These are phyloP conservation scores for Shargacucullia verbasci DNA, from an alignment of 2,888 invertebrate genomes.

Conservation along the genomic window DNA sequence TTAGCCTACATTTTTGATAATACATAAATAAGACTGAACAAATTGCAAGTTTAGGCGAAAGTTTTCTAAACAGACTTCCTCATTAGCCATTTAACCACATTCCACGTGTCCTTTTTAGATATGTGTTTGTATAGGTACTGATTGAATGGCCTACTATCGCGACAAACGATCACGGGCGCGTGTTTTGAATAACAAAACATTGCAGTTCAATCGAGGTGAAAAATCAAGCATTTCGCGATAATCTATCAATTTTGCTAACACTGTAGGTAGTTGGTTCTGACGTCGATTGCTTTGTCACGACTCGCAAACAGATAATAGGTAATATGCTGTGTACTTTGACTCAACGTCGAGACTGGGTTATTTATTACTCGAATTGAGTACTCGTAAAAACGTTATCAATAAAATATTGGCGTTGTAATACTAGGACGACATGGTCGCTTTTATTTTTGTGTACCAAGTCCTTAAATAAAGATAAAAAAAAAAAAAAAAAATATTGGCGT, in stretches of 20 bases:
- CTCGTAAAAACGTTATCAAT: too few relatives aligned
- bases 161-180: conserved; percentile 50
- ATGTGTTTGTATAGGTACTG: conserved; percentile 26
- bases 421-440: too few relatives aligned
- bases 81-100: conserved; percentile 22
- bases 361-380: too few relatives aligned
- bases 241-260: conserved; percentile 12
- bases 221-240: conserved; percentile 24
- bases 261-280: conserved; percentile 3
- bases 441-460: too few relatives aligned
- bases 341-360: too few relatives aligned
- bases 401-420: too few relatives aligned
- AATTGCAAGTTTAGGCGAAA: too few relatives aligned
- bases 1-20: too few relatives aligned
- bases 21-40: too few relatives aligned
- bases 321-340: too few relatives aligned
- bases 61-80: not conserved
- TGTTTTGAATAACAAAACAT: conserved; percentile 69
- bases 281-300: not conserved
- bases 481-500: too few relatives aligned
- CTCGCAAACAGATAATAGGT: not conserved
- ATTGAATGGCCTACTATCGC: conserved; percentile 49
- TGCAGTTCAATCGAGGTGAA: conserved; percentile 58
- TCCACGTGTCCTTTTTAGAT: conserved; percentile 5
- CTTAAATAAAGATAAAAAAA: too few relatives aligned